These are phyloP conservation scores for Cathartes aura DNA, from an alignment of 2,113 vertebrate species.

Conservation along the genomic window DNA sequence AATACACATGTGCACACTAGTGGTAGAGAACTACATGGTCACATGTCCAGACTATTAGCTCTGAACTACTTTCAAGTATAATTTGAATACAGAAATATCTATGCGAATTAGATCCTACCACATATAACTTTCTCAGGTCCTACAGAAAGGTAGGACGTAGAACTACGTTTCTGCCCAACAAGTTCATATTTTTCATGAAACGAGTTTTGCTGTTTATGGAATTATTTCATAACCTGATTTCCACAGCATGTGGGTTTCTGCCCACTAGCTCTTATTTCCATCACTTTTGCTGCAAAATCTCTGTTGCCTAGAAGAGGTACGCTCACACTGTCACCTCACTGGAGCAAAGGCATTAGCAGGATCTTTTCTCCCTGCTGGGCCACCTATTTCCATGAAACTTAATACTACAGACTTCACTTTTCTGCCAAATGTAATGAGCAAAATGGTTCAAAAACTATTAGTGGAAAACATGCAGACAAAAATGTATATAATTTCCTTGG, in stretches of 20 bases:
- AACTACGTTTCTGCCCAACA: background rate
- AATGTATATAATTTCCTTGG: background rate
- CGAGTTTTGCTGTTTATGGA: background rate
- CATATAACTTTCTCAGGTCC: background rate
- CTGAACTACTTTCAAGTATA: background rate
- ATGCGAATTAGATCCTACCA: background rate
- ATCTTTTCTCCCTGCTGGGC: background rate
- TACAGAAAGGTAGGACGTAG: background rate
- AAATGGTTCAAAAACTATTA: background rate
- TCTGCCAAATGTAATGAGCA: background rate
- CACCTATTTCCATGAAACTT: background rate
- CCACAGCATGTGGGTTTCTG: background rate
- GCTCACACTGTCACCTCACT: background rate
- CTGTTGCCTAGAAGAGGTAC: background rate
- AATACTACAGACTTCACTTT: background rate
- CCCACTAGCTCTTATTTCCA: background rate
- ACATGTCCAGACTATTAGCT: background rate
- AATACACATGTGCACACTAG: fast-evolving
- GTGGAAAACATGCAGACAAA: background rate
- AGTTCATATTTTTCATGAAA: background rate
- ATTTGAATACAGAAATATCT: background rate
- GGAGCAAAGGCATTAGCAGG: background rate
- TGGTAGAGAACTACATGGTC: background rate
- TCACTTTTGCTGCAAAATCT: background rate
- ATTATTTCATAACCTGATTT: background rate